A percentile compares a stretch with the other conserved stretches of the same genome.
These are phyloP conservation scores for Physeter macrocephalus DNA, from an alignment of 2,113 vertebrate species.

Conservation along the genomic window DNA sequence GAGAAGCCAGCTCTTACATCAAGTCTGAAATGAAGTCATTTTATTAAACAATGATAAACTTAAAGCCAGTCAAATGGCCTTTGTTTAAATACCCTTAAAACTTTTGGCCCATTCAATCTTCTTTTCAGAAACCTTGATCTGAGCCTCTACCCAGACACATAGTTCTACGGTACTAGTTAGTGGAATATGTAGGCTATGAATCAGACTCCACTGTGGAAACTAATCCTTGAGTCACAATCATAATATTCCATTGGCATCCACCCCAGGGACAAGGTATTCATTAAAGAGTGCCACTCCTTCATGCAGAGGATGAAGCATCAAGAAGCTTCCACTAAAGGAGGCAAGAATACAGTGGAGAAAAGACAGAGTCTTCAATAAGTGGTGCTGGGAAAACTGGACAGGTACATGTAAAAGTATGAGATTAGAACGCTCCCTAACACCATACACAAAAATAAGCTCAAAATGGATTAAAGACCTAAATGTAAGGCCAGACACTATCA, in stretches of 20 bases:
- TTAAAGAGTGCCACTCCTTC: slow-evolving; percentile 41
- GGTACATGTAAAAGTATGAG: too few species aligned
- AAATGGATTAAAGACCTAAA: too few species aligned
- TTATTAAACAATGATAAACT: background rate
- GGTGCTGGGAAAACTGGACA: too few species aligned
- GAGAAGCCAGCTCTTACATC: background rate
- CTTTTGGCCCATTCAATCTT: background rate
- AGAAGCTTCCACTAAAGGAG: background rate
- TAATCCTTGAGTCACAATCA: slow-evolving; percentile 66
- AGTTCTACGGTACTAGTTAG: slow-evolving; percentile 26
- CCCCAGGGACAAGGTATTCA: slow-evolving; percentile 51
- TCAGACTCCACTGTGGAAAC: slow-evolving; percentile 67
- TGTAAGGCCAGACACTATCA: too few species aligned
- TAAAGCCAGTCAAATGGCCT: background rate
- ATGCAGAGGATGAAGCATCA: background rate
- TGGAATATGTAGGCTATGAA: slow-evolving; percentile 66
- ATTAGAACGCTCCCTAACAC: too few species aligned
- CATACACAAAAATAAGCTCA: too few species aligned
- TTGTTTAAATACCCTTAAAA: background rate
- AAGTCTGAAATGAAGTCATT: background rate
- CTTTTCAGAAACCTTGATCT: slow-evolving; percentile 35
- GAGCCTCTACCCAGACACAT: slow-evolving; percentile 9
- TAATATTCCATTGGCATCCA: slow-evolving; percentile 63
- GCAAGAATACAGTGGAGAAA: too few species aligned
- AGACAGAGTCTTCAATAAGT: too few species aligned